phyloP scores from a whole-genome alignment of 2,888 invertebrate genomes.

The Hyles lineata region DNA sequence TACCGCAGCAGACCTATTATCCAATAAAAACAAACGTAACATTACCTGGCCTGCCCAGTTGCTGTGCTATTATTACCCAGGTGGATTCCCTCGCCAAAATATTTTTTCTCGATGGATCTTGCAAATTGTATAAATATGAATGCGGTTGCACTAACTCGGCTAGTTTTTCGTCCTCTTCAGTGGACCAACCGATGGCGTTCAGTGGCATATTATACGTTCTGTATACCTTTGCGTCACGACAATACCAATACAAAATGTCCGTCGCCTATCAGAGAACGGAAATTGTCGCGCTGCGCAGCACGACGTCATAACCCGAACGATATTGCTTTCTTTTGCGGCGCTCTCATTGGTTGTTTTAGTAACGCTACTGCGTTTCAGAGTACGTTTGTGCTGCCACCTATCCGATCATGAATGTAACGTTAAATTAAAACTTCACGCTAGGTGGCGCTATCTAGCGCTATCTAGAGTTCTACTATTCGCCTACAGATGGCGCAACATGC shows the following conservation, averaged over 20 bases:
- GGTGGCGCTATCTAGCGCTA: conserved; percentile 37
- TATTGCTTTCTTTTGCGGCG: conserved; percentile 45
- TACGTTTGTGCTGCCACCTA: conserved; percentile 42
- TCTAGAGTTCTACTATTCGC: neutral
- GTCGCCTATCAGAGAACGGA: conserved; percentile 75
- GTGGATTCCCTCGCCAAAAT: conserved; percentile 72
- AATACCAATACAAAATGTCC: conserved; percentile 75
- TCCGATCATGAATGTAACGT: neutral
- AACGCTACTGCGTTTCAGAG: conserved; percentile 31
- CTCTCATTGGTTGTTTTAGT: conserved; percentile 58
- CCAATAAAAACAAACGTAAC: conserved; percentile 3
- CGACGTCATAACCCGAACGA: conserved; percentile 66
- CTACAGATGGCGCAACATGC: neutral
- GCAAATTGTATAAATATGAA: conserved; percentile 67
- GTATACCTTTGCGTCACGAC: conserved; percentile 54
- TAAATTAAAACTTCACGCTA: conserved; percentile 30
- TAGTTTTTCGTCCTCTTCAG: conserved; percentile 73
- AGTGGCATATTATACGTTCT: conserved; percentile 68
- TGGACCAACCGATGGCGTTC: conserved; percentile 73
- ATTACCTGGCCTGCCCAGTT: conserved; percentile 72
- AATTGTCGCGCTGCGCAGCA: conserved; percentile 76
- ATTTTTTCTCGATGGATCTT: conserved; percentile 74
- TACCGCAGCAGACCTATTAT: conserved; percentile 55
- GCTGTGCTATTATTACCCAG: conserved; percentile 76
- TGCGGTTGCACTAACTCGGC: conserved; percentile 75